Base-by-base conservation (phyloP, 1,140 invertebrate species). In the Bombus ignitus region DNA sequence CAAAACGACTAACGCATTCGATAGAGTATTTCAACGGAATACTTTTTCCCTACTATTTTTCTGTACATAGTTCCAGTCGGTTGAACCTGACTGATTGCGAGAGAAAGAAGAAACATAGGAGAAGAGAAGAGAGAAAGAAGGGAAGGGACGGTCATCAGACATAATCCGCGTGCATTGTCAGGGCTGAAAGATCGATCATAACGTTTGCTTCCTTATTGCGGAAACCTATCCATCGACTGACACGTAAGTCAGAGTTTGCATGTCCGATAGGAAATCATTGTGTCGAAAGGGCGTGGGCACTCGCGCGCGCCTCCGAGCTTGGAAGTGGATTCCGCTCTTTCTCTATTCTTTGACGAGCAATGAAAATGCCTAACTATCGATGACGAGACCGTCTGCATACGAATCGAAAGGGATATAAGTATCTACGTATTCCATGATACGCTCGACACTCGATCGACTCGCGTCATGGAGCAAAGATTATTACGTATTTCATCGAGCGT, bases 201-300 rank as follows among this genome's bases (percentile, higher is more conserved):
- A 90, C 78, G 85, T 83, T 78, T 78, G 89, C 88, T 90, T 90
- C 88, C 89, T 90, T 90, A 89, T 89, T 90, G 85, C 85, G 78
- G 77, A 72, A 72, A 89, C 77, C 81, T 87, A 78, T 89, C 88
- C 77, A 44, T 89, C 77, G 72, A 78, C 74, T 73, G 77, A 89
- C 85, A 79, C 86, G 81, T 82, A 81, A 89, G 88, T 83, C 82
- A 81, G 83, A 83, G 76, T 87, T 89, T 85, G 77, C 81, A 89
- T 89, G 85, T 71, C 79, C 81, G 88, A 89, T 89, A 87, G 81
- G 73, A 89, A 89, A 90, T 90, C 85, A 78, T 85, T 78, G 77
- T 80, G 81, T 81, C 81, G 77, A 73, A 87, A 85, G 82, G 88
- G 88, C 88, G 86, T 89, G 82, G 88, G 85, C 88, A 87, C 44